phyloP scores from a whole-genome alignment of 2,113 vertebrate genomes.

The Rhinolophus ferrumequinum region DNA sequence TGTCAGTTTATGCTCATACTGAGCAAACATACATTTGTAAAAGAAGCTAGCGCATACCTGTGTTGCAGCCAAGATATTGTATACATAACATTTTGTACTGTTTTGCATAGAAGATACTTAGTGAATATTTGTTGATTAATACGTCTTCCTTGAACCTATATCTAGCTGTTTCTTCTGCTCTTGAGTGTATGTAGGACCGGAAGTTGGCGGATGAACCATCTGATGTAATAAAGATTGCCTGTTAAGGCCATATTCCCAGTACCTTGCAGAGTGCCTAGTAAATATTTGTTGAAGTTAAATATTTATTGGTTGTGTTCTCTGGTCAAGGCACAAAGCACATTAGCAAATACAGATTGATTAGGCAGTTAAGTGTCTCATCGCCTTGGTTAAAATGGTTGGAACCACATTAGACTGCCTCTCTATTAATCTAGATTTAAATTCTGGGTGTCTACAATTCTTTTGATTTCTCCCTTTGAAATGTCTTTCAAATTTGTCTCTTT shows the following conservation, averaged over 20 bases:
- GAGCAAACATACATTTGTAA: not conserved
- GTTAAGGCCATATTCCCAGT: not conserved
- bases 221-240: not conserved
- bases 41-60: not conserved
- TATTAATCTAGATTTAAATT: not conserved
- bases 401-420: not conserved
- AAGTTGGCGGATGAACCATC: not conserved
- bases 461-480: not conserved
- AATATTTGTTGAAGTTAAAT: not conserved
- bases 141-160: not conserved
- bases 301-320: not conserved
- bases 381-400: constrained; percentile 10
- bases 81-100: not conserved
- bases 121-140: not conserved
- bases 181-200: not conserved
- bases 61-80: not conserved
- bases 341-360: constrained; percentile 29
- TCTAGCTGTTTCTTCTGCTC: not conserved
- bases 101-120: not conserved
- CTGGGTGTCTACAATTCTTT: not conserved
- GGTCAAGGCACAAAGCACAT: not conserved
- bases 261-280: not conserved
- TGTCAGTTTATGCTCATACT: not conserved
- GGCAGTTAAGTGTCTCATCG: not conserved
- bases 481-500: not conserved